Conservation (phyloP, 2,113 vertebrate species). For the Tympanuchus pallidicinctus region DNA sequence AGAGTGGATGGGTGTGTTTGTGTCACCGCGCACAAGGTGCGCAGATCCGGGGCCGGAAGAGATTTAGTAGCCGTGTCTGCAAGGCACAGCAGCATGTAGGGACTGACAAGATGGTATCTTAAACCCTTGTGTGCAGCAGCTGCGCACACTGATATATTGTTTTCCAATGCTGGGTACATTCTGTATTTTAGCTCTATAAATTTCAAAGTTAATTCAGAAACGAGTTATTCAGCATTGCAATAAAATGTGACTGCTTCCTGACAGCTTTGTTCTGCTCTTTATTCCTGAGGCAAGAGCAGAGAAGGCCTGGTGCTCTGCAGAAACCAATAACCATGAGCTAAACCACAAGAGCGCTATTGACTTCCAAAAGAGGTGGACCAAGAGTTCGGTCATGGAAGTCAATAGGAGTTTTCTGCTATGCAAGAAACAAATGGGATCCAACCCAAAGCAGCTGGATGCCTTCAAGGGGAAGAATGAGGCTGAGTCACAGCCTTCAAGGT, state of each 20-base stretch:
- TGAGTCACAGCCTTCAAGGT: neutral
- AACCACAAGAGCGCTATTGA: neutral
- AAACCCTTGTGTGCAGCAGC: conserved; percentile 2
- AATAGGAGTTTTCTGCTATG: neutral
- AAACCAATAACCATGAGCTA: neutral
- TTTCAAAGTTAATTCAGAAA: conserved; percentile 62
- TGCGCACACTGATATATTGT: conserved; percentile 29
- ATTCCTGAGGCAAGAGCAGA: neutral
- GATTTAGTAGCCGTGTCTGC: neutral
- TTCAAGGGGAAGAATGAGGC: neutral
- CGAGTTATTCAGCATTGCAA: conserved; percentile 44
- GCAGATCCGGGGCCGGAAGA: neutral
- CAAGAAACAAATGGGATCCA: neutral
- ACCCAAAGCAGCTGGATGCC: neutral
- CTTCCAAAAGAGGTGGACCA: too few relatives aligned
- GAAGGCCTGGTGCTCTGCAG: neutral
- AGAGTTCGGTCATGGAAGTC: neutral
- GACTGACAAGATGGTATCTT: conserved; percentile 10
- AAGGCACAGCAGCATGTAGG: neutral
- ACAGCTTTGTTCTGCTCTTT: conserved; percentile 40
- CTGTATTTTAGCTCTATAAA: conserved; percentile 40
- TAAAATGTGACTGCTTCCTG: conserved; percentile 48
- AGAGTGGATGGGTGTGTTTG: neutral
- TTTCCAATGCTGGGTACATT: conserved; percentile 51
- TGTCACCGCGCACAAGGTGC: neutral